A percentile compares a stretch with the other conserved stretches of the same genome.
Evolutionary conservation across 2,888 invertebrate genomes (phyloP).

Genomic region (Chrysolina haemoptera): DNA sequence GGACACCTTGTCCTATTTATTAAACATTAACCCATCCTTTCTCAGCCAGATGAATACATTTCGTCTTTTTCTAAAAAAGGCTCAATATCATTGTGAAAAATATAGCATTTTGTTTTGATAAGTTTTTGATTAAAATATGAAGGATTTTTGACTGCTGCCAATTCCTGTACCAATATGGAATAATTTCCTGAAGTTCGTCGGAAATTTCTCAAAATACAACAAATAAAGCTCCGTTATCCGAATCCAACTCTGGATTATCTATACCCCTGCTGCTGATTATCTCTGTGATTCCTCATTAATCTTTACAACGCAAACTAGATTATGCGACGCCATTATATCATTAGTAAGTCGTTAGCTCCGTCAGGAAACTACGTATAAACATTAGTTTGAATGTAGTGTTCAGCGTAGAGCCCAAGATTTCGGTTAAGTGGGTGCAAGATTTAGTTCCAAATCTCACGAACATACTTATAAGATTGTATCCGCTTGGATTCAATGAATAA

Average conservation of each 20-base stretch:
- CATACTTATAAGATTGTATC: neutral
- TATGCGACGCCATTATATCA: slow-evolving; percentile 46
- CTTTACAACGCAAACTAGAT: slow-evolving; percentile 38
- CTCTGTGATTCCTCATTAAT: slow-evolving; percentile 39
- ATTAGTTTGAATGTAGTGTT: slow-evolving; percentile 40
- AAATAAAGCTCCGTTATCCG: neutral
- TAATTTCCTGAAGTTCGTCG: neutral
- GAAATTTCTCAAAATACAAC: neutral
- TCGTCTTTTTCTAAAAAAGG: no score
- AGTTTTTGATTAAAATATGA: no score
- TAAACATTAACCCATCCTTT: no score
- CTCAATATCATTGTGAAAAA: no score
- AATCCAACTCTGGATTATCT: neutral
- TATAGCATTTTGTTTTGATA: no score
- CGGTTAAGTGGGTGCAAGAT: slow-evolving; percentile 47
- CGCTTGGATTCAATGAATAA: neutral
- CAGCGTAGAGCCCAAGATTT: slow-evolving; percentile 36
- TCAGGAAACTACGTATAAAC: slow-evolving; percentile 47
- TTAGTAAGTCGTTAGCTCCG: slow-evolving; percentile 47
- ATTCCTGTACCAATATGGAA: neutral
- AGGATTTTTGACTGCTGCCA: no score
- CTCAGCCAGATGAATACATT: no score
- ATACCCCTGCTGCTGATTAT: slow-evolving; percentile 28
- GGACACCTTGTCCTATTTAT: no score
- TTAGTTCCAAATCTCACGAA: slow-evolving; percentile 28